Evolutionary conservation across 2,113 vertebrate species (phyloP), one percentile per base, ranked within the genome.

Genomic region (Tenebrosternarchus preto): DNA sequence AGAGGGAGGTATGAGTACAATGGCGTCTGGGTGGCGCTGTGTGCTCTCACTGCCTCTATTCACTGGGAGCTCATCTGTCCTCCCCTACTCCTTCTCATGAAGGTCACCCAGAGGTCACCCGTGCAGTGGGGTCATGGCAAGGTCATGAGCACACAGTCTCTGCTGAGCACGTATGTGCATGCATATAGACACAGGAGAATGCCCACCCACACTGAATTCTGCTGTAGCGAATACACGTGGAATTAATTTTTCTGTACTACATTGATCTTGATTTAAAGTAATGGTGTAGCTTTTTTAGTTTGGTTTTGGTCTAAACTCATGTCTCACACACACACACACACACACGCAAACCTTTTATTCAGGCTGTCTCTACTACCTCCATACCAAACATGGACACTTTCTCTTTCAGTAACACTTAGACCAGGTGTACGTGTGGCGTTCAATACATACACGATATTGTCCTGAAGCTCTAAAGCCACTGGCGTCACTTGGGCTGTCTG

Each of bases 11-110:
- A 78, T 83, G 74, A 69, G 77, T 50, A 76, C 84, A 79, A 83
- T 68, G 72, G 78, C 70, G 78, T 81, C 84, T 85, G 29, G 11
- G 46, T 59, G 78, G 55, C 46, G 36, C 80, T 77, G 57, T 78
- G 22, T 29, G 19, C 63, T 55, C 22, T 74, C 50, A 73, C 82
- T 77, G 67, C 73, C 74, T 46, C 77, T 78, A 43, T 81, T 81
- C 82, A 79, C 66, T 55, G 53, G 73, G 82, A 83, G 67, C 71
- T 81, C 78, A 76, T 83, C 82, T 79, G 77, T 83, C 72, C 75
- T 81, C n/a, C 71, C 16, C 9, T 70, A 20, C 66, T 68, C 31
- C 63, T 83, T 39, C 81, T 63, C 5, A 29, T 12, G 15, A 61
- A 64, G 82, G 79, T 83, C 82, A 86, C 24, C 17, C 29, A 4